Base-by-base conservation (phyloP, 2,113 vertebrate genomes). In the Aegithalos caudatus region DNA sequence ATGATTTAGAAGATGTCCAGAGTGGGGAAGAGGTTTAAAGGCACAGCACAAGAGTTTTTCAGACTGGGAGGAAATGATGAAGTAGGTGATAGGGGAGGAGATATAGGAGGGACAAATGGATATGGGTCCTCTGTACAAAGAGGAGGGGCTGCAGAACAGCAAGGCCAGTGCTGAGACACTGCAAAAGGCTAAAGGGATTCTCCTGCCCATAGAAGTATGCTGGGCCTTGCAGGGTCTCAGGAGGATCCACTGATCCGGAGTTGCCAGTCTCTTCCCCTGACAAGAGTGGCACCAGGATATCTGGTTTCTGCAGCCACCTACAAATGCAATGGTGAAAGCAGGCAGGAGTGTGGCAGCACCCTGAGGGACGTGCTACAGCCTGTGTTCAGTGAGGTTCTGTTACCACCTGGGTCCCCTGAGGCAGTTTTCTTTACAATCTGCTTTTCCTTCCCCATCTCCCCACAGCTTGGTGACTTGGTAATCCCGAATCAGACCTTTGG, bases 401-500 rank as follows among this genome's bases (percentile, higher is more conserved):
- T 90, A 64, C 60, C 4, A 11, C 10, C 7, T 23, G 2, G 1
- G 20, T 72, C 16, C 7, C 25, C 15, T 2, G 23, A 84, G 48
- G 37, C 51, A 20, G 13, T 74, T 81, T 76, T 64, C 37, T 65
- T 93, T 62, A 82, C 25, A 23, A 5, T 40, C 50, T 67, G 50
- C 42, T 85, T 91, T 93, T 83, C 29, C 16, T 27, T 77, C 31
- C 1, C 6, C 7, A 37, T 84, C 61, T 79, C 16, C 3, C 14
- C 11, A 45, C 83, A 99, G 97, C 35, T 98, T 1, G 98, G 97
- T 11, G 47, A 97, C 58, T 5, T 99, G 22, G 38, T 84, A 2
- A 97, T 99, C 50, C 47, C 96, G 56, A 73, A 97, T 8, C 99
- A 99, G 98, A 69, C 90, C 9, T 99, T 99, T 2, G 99, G 99